A percentile compares a stretch with the other conserved stretches of the same genome.
phyloP scores from a whole-genome alignment of 1,140 invertebrate genomes.

The Chironomus tepperi region DNA sequence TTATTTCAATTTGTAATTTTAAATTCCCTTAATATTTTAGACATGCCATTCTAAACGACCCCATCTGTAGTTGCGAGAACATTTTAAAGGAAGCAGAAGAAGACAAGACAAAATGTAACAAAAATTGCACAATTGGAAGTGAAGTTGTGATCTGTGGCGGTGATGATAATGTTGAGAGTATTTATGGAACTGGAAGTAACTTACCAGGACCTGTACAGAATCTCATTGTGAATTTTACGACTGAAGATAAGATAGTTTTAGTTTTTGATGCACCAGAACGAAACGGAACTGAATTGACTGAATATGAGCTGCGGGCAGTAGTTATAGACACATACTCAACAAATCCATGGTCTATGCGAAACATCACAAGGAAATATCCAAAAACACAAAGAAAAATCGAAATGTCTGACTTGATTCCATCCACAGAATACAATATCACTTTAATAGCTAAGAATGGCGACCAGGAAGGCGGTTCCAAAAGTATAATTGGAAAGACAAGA shows the following conservation, averaged over 20 bases:
- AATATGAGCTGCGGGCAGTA: constrained; percentile 38
- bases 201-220: constrained; percentile 39
- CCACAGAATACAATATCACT: constrained; percentile 60
- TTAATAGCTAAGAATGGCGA: constrained; percentile 53
- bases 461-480: constrained; percentile 48
- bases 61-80: not conserved
- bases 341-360: constrained; percentile 33
- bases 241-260: constrained; percentile 40
- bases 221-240: constrained; percentile 37
- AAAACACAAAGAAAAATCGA: constrained; percentile 42
- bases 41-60: not conserved
- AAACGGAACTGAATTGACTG: constrained; percentile 34
- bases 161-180: constrained; percentile 33
- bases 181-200: constrained; percentile 40
- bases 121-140: not conserved
- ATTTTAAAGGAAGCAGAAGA: not conserved
- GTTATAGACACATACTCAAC: constrained; percentile 39
- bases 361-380: constrained; percentile 41
- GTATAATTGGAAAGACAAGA: constrained; percentile 50
- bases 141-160: constrained; percentile 36
- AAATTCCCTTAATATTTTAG: not conserved
- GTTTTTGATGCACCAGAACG: constrained; percentile 40
- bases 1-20: no score
- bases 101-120: not conserved
- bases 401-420: constrained; percentile 56